Evolutionary conservation across 2,888 invertebrate species (phyloP).

Genomic region (Lepidochrysops patricia): DNA sequence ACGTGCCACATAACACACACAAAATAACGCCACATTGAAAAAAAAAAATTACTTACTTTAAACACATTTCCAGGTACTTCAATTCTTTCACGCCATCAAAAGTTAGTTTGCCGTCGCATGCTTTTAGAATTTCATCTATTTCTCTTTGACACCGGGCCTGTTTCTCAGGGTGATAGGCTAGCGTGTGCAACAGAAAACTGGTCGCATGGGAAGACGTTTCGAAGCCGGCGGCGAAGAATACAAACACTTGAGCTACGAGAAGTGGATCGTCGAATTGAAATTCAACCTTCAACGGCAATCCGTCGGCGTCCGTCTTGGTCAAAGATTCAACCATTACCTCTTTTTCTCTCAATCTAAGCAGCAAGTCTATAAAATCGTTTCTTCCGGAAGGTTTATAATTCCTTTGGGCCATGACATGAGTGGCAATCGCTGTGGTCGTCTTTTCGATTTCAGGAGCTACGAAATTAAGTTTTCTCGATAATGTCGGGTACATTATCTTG

Average conservation of each 20-base stretch:
- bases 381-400: conserved; percentile 20
- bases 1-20: too few species aligned
- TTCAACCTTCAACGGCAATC: conserved; percentile 17
- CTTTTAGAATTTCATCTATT: conserved; percentile 26
- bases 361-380: conserved; percentile 23
- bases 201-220: conserved; percentile 33
- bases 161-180: conserved; percentile 25
- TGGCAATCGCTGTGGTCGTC: conserved; percentile 29
- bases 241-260: conserved; percentile 32
- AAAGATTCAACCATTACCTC: conserved; percentile 24
- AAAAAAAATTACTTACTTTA: conserved; percentile 16
- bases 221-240: conserved; percentile 42
- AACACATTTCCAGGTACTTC: conserved; percentile 26
- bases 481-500: conserved; percentile 39
- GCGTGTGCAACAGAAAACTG: conserved; percentile 26
- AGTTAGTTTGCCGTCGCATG: conserved; percentile 26
- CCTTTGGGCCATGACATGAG: conserved; percentile 19
- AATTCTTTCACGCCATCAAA: conserved; percentile 30
- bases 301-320: conserved; percentile 18
- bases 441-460: conserved; percentile 31
- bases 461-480: conserved; percentile 32
- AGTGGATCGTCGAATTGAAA: conserved; percentile 20
- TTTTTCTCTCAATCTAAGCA: conserved; percentile 21
- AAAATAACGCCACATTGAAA: too few species aligned
- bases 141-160: conserved; percentile 27